These are phyloP conservation scores for Heliconius ismenius DNA, from an alignment of 2,888 invertebrate species.

Conservation along the genomic window DNA sequence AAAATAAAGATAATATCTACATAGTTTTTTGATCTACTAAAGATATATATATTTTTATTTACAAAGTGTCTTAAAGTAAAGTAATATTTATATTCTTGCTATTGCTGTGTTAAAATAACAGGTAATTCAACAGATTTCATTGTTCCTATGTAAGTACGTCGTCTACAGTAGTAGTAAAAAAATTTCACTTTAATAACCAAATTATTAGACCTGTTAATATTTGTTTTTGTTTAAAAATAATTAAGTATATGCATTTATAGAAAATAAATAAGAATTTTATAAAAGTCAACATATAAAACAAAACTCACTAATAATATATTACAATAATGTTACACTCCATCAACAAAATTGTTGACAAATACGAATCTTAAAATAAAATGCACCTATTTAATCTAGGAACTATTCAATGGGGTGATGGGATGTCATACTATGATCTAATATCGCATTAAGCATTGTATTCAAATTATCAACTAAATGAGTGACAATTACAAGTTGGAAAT, in stretches of 20 bases:
- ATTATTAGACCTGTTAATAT: not conserved
- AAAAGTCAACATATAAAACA: slow-evolving; percentile 16
- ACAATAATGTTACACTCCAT: slow-evolving; percentile 31
- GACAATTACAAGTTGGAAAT: slow-evolving; percentile 1
- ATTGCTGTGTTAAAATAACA: slow-evolving; percentile 3
- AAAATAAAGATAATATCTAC: slow-evolving; percentile 30
- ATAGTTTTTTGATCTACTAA: not conserved
- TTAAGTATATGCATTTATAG: not conserved
- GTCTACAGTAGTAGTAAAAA: not conserved
- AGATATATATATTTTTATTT: slow-evolving; percentile 16
- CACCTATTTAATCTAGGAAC: slow-evolving; percentile 77
- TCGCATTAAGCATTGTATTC: slow-evolving; percentile 26
- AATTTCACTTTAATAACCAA: not conserved
- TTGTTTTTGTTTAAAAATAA: not conserved
- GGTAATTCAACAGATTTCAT: not conserved
- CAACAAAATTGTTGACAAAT: slow-evolving; percentile 42
- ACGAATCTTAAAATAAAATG: slow-evolving; percentile 67
- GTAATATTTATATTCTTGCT: not conserved
- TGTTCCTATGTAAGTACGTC: slow-evolving; percentile 8
- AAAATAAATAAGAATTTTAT: slow-evolving; percentile 23
- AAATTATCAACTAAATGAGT: slow-evolving; percentile 1
- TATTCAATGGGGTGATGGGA: slow-evolving; percentile 55
- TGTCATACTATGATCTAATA: slow-evolving; percentile 33
- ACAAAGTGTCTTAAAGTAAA: slow-evolving; percentile 4
- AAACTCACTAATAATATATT: slow-evolving; percentile 8